Percentiles rank a stretch among this genome's conserved stretches.
phyloP scores from a whole-genome alignment of 2,797 vertebrate genomes.

The Cossypha niveicapilla region DNA sequence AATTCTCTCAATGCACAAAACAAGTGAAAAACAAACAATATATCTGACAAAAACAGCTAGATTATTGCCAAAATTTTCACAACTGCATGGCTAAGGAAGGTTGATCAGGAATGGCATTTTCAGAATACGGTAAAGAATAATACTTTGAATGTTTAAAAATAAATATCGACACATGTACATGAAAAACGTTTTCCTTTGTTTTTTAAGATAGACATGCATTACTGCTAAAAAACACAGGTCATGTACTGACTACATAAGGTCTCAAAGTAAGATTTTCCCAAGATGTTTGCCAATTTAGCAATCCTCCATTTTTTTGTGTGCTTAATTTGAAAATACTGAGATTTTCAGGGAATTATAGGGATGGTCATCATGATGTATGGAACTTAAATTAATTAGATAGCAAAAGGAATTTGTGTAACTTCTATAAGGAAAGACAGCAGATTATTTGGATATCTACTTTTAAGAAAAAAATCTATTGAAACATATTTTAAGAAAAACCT shows the following conservation, averaged over 20 bases:
- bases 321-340: not conserved
- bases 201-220: not conserved
- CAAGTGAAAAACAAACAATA: not conserved
- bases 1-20: not conserved
- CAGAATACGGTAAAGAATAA: not conserved
- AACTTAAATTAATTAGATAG: not conserved
- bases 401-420: not conserved
- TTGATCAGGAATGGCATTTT: not conserved
- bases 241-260: not conserved
- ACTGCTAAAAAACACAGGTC: not conserved
- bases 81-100: not conserved
- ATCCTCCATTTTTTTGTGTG: not conserved
- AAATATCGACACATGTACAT: fast-evolving
- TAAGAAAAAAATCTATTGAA: not conserved
- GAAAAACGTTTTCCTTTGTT: not conserved
- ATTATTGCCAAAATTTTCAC: not conserved
- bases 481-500: not conserved
- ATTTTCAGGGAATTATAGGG: not conserved
- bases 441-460: not conserved
- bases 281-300: fast-evolving
- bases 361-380: not conserved
- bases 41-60: not conserved
- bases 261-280: not conserved
- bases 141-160: not conserved
- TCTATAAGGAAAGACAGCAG: not conserved